Evolutionary conservation across 2,113 vertebrate genomes (phyloP).

Genomic region (Alligator mississippiensis): DNA sequence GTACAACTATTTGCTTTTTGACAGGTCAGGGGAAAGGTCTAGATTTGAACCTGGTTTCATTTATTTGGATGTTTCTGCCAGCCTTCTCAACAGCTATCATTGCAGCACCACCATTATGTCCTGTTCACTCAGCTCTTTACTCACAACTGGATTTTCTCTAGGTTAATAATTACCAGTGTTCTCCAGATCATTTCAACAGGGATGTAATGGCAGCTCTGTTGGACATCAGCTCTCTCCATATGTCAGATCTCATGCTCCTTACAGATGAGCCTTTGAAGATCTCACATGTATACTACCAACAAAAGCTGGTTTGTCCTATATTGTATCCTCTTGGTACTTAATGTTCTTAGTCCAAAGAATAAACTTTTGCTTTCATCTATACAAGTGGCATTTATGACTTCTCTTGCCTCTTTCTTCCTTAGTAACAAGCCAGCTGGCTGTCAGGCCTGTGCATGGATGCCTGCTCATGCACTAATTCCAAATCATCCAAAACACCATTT

Average conservation of each 20-base stretch:
- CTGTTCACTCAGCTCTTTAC: not conserved
- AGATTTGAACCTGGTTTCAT: accelerated
- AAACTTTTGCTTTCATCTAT: not conserved
- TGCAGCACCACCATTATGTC: not conserved
- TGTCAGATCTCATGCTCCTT: not conserved
- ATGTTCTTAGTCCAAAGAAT: not conserved
- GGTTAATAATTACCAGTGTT: not conserved
- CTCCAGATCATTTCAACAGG: not conserved
- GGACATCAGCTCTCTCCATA: not conserved
- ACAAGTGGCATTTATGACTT: not conserved
- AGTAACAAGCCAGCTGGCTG: not conserved
- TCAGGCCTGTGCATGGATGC: not conserved
- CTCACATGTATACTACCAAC: not conserved
- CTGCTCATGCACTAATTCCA: not conserved
- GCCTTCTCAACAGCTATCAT: not conserved
- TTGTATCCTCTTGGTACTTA: not conserved
- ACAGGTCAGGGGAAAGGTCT: not conserved
- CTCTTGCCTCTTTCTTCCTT: not conserved
- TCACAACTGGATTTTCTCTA: not conserved
- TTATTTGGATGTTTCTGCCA: not conserved
- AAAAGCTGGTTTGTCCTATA: not conserved
- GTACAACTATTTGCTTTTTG: not conserved
- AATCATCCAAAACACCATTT: not conserved
- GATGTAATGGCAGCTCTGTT: not conserved
- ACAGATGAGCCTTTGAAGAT: not conserved